Conservation (phyloP, 2,113 vertebrate species). For the Pseudois nayaur region DNA sequence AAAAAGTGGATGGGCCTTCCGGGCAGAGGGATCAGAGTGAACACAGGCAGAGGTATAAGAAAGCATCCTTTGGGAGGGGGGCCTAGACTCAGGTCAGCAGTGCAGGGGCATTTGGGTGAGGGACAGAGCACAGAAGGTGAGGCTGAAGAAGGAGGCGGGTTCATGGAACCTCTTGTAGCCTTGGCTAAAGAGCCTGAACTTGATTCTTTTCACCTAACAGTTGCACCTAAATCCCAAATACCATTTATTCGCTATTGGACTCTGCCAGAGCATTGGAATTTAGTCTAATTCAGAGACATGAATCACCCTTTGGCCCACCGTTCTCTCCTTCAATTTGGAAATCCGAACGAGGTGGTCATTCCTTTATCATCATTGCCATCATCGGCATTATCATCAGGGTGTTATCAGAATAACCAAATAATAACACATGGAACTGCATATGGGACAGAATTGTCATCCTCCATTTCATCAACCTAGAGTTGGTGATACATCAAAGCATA, state of each 20-base stretch:
- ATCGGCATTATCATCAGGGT: background rate
- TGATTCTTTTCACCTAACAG: background rate
- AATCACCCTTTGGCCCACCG: background rate
- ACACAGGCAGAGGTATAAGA: background rate
- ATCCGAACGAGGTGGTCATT: background rate
- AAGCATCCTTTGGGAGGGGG: background rate
- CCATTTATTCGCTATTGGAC: background rate
- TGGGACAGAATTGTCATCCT: background rate
- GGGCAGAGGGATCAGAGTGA: background rate
- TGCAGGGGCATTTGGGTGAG: background rate
- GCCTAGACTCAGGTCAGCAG: background rate
- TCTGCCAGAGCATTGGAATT: background rate
- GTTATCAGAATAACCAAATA: background rate
- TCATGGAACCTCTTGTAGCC: background rate
- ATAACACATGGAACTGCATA: background rate
- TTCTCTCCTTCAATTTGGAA: background rate
- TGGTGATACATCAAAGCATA: background rate
- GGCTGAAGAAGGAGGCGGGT: background rate
- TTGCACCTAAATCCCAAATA: background rate
- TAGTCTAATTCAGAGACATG: background rate
- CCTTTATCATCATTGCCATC: background rate
- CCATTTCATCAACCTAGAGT: background rate
- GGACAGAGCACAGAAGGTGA: background rate
- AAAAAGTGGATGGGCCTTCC: background rate
- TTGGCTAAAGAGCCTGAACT: background rate